phyloP scores from a whole-genome alignment of 2,113 vertebrate species.

The Tauraco erythrolophus region DNA sequence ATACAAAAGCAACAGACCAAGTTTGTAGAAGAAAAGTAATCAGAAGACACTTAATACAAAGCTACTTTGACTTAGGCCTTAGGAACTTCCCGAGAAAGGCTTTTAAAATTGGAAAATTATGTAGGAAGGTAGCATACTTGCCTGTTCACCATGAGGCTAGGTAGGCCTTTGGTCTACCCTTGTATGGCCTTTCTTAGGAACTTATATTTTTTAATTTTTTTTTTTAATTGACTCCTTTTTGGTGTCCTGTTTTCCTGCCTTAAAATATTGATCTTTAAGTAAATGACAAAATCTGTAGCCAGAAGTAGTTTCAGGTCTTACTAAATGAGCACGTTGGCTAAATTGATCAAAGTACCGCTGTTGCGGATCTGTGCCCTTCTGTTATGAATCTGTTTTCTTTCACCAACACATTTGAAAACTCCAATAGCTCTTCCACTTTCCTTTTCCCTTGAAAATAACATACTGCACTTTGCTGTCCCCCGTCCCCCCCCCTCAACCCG shows the following conservation, averaged over 20 bases:
- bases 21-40: not conserved
- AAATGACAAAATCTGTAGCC: not conserved
- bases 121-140: not conserved
- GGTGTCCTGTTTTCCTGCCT: not conserved
- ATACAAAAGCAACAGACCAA: not conserved
- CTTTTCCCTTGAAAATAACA: not conserved
- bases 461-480: not conserved
- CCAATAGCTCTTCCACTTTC: not conserved
- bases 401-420: not conserved
- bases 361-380: not conserved
- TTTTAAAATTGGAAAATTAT: not conserved
- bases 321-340: not conserved
- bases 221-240: not conserved
- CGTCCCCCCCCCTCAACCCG: accelerated
- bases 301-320: not conserved
- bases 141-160: not conserved
- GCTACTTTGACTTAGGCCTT: not conserved
- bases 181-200: not conserved
- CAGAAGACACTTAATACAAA: not conserved
- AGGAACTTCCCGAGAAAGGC: not conserved
- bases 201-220: not conserved
- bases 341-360: not conserved
- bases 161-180: not conserved
- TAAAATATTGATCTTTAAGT: not conserved
- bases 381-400: not conserved